Evolutionary conservation across 2,113 vertebrate genomes (phyloP), one percentile per base, ranked within the genome.

Genomic region (Anguilla japonica): DNA sequence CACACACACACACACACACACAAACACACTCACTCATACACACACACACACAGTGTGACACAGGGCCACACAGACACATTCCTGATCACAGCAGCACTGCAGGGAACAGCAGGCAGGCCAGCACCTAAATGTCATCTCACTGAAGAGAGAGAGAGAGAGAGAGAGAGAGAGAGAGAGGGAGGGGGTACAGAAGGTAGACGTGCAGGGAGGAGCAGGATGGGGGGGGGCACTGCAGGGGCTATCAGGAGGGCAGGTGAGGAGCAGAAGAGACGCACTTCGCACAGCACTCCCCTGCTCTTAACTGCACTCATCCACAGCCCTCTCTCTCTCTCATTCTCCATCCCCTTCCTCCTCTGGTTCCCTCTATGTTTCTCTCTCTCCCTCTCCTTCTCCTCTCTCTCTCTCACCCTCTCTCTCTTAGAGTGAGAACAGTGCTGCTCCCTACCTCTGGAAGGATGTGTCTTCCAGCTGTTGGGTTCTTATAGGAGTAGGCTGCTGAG

Each of bases 121-220:
- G 56, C 56, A 60, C 85, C 79, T 39, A 86, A 86, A 82, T 82
- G 85, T 86, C 85, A 86, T 22, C 79, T 50, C 41, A 16, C 56
- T 43, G 57, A 40, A 79, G 7, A n/a, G 71, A 29, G 79, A 8
- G 6, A 41, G 79, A 26, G 60, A 67, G 18, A 67, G 67, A 29
- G 67, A 75, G 67, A 29, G 3, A 20, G 79, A 40, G 78, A 79
- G 78, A 29, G 78, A 79, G 78, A 29, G 34, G 34, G 34, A 34
- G 78, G 34, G 78, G 39, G 78, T 18, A 15, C 7, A 41, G 71
- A 67, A 13, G 83, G 11, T 50, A 39, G 39, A 41, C 18, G 20
- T 18, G 16, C 20, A 39, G 53, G 6, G 60, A 41, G 22, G 9
- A 63, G 56, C 8, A 50, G 16, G 29, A n/a, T 1, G n/a, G 53